Evolutionary conservation across 2,888 invertebrate species (phyloP).

Genomic region (Nemotelus nigrinus): DNA sequence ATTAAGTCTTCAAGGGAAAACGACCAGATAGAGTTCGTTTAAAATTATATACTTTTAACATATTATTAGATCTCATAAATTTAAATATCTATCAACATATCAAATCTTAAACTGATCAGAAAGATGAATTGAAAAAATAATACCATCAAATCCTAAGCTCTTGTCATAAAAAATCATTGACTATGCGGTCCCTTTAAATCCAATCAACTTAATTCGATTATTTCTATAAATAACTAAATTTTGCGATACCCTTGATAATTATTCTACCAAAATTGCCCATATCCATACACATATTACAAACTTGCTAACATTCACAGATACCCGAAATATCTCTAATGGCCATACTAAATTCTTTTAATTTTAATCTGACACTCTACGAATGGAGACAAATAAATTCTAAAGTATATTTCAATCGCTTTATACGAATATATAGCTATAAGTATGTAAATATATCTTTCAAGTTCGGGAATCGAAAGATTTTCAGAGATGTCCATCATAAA

Average conservation of each 20-base stretch:
- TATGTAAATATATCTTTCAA: not conserved
- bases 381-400: constrained; percentile 9
- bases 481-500: constrained; percentile 24
- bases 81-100: too few species aligned
- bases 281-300: not conserved
- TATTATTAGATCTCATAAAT: too few species aligned
- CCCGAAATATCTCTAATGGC: constrained; percentile 13
- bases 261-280: not conserved
- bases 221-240: too few species aligned
- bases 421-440: not conserved
- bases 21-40: too few species aligned
- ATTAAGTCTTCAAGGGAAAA: too few species aligned
- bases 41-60: too few species aligned
- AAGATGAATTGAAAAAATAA: too few species aligned
- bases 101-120: too few species aligned
- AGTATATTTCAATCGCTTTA: not conserved
- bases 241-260: not conserved
- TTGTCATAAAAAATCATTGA: too few species aligned
- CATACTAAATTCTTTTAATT: constrained; percentile 25
- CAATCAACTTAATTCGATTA: too few species aligned
- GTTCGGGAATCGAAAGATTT: not conserved
- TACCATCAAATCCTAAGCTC: too few species aligned
- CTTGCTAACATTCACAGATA: not conserved
- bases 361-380: constrained; percentile 38
- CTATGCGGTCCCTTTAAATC: too few species aligned